Evolutionary conservation across 2,888 invertebrate genomes (phyloP).

Genomic region (Teleiodes luculella): DNA sequence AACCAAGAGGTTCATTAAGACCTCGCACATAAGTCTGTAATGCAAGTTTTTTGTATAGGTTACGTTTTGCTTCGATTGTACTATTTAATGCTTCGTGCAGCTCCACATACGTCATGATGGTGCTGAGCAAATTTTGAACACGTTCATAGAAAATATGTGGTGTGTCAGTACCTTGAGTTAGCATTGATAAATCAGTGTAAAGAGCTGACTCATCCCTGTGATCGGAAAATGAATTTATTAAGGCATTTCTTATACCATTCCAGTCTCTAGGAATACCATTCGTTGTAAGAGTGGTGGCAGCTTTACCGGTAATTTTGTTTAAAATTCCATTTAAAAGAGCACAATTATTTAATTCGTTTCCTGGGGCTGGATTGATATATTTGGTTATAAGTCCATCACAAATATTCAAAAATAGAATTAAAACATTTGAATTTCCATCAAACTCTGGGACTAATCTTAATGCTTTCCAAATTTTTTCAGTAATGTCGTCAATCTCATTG

Average conservation of each 20-base stretch:
- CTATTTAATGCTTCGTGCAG: neutral
- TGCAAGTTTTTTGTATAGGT: conserved; percentile 4
- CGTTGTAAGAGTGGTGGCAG: neutral
- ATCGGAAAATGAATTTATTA: neutral
- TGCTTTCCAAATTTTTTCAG: neutral
- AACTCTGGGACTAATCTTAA: neutral
- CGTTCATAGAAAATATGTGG: neutral
- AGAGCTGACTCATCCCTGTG: neutral
- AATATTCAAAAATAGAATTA: too few relatives aligned
- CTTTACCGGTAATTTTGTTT: too few relatives aligned
- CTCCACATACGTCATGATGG: conserved; percentile 5
- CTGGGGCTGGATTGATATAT: neutral
- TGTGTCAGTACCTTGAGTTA: neutral
- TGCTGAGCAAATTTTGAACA: neutral
- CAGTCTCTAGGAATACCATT: neutral
- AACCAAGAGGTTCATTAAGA: neutral
- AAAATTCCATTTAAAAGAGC: neutral
- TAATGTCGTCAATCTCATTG: too few relatives aligned
- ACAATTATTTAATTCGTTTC: neutral
- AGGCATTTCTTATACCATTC: neutral
- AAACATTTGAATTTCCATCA: neutral
- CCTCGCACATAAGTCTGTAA: conserved; percentile 1
- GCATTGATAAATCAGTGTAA: neutral
- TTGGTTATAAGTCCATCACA: too few relatives aligned
- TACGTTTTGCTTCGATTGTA: conserved; percentile 6